These are phyloP conservation scores for Lumbricus terrestris DNA, from an alignment of 2,888 invertebrate species.

Conservation along the genomic window DNA sequence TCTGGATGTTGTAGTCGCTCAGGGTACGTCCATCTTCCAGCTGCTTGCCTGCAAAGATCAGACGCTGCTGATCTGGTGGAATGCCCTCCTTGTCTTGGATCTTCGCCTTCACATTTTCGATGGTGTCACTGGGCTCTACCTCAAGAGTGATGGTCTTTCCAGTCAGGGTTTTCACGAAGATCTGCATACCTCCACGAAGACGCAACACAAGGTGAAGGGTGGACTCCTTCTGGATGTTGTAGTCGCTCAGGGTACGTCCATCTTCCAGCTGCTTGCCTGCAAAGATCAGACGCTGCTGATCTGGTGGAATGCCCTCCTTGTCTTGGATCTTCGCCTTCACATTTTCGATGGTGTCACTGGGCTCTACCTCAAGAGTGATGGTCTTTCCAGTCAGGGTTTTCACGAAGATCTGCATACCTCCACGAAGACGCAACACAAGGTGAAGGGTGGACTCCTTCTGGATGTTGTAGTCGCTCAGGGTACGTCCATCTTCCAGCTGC, in stretches of 20 bases:
- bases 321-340: constrained; percentile 68
- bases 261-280: constrained; percentile 78
- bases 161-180: constrained; percentile 41
- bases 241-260: constrained; percentile 30
- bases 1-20: constrained; percentile 93
- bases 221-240: constrained; percentile 32
- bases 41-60: constrained; percentile 82
- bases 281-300: constrained; percentile 69
- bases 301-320: constrained; percentile 53
- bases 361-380: constrained; percentile 72
- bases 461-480: constrained; percentile 88
- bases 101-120: constrained; percentile 29
- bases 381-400: constrained; percentile 12
- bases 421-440: constrained; percentile 84
- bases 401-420: constrained; percentile 73
- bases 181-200: constrained; percentile 52
- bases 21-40: constrained; percentile 89
- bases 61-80: constrained; percentile 32
- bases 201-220: constrained; percentile 30
- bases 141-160: constrained; percentile 53
- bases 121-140: constrained; percentile 56
- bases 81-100: constrained; percentile 31
- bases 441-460: constrained; percentile 94
- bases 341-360: constrained; percentile 87
- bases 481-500: constrained; percentile 90